A percentile compares a stretch with the other conserved stretches of the same genome.
Evolutionary conservation across 1,140 invertebrate genomes (phyloP).

Genomic region (Drosophila murphyi): DNA sequence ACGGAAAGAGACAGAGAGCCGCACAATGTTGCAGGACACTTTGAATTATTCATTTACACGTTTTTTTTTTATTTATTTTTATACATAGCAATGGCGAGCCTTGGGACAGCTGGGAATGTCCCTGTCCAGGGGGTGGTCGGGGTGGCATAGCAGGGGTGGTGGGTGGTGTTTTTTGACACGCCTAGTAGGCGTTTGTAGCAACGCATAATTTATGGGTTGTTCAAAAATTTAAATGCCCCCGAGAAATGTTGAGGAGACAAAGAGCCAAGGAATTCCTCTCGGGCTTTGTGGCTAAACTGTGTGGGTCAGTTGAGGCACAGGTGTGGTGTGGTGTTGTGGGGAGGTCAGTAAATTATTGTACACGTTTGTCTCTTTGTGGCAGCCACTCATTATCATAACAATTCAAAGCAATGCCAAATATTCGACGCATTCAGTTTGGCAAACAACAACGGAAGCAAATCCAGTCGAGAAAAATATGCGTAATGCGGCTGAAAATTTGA

Average conservation of each 20-base stretch:
- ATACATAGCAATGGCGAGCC: slow-evolving; percentile 44
- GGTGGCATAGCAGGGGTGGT: background rate
- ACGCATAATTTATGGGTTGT: slow-evolving; percentile 81
- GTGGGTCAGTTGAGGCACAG: slow-evolving; percentile 21
- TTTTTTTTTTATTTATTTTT: slow-evolving; percentile 30
- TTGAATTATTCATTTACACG: slow-evolving; percentile 82
- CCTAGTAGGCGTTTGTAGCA: slow-evolving; percentile 78
- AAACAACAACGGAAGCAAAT: background rate
- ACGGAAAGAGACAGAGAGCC: slow-evolving; percentile 23
- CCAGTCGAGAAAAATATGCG: slow-evolving; percentile 11
- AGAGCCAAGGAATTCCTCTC: slow-evolving; percentile 51
- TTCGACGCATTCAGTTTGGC: slow-evolving; percentile 15
- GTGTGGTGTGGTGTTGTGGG: background rate
- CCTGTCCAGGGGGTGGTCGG: background rate
- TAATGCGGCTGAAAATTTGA: background rate
- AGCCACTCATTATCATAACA: slow-evolving; percentile 24
- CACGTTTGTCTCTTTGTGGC: background rate
- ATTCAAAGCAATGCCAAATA: slow-evolving; percentile 38
- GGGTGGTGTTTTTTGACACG: slow-evolving; percentile 8
- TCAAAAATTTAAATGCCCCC: slow-evolving; percentile 80
- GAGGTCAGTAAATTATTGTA: background rate
- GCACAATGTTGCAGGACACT: slow-evolving; percentile 80
- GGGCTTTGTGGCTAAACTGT: slow-evolving; percentile 22
- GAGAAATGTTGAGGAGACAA: slow-evolving; percentile 66
- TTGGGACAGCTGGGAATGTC: slow-evolving; percentile 49